These are phyloP conservation scores for Periophthalmus modestus DNA, from an alignment of 2,113 vertebrate species.

Conservation along the genomic window DNA sequence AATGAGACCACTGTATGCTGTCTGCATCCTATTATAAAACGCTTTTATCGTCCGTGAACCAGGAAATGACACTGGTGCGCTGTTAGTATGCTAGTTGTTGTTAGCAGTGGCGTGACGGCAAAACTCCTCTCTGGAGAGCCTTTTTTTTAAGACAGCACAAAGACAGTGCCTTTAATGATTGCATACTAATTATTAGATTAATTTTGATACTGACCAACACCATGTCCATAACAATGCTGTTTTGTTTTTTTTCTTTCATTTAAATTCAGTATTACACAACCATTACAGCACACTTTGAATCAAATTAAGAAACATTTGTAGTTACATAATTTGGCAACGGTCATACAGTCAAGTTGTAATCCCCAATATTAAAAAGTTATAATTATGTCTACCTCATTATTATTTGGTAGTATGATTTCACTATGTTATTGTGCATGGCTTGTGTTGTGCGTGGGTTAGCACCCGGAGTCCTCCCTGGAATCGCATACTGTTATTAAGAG, in stretches of 20 bases:
- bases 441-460: constrained; percentile 21
- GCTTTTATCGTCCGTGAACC: no score
- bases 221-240: not conserved
- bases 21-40: no score
- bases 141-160: no score
- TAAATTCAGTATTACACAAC: not conserved
- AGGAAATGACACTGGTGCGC: no score
- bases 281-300: not conserved
- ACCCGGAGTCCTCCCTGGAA: constrained; percentile 31
- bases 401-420: not conserved
- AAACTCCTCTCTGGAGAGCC: no score
- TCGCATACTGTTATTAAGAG: constrained; percentile 58
- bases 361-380: not conserved
- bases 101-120: no score
- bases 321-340: not conserved
- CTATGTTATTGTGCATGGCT: constrained; percentile 5
- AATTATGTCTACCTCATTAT: not conserved
- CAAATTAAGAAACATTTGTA: not conserved
- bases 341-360: not conserved
- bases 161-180: no score
- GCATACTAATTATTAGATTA: no score
- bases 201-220: not conserved
- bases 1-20: no score
- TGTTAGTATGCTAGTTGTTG: no score
- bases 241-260: no score